Conservation (phyloP, 2,888 invertebrate genomes). For the Papilio elwesi region DNA sequence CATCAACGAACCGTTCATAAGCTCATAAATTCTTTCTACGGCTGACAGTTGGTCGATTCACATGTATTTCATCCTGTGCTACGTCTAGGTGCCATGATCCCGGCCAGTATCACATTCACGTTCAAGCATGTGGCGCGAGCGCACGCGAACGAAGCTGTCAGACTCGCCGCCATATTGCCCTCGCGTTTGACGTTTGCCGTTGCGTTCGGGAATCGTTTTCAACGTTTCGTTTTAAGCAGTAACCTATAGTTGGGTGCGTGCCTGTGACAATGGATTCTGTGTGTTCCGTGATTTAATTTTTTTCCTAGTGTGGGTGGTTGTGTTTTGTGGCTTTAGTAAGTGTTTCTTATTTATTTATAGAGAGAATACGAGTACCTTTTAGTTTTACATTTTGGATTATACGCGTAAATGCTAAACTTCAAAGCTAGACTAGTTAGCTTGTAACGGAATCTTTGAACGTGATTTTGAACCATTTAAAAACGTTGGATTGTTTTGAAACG, state of each 20-base stretch:
- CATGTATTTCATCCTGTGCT: slow-evolving; percentile 67
- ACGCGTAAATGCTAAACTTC: too few relatives aligned
- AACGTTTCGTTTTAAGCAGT: slow-evolving; percentile 35
- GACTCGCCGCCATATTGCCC: slow-evolving; percentile 57
- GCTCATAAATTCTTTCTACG: slow-evolving; percentile 82
- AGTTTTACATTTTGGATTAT: too few relatives aligned
- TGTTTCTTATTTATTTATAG: slow-evolving; percentile 42
- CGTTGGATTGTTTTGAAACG: too few relatives aligned
- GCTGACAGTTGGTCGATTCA: slow-evolving; percentile 74
- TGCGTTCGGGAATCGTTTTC: slow-evolving; percentile 47
- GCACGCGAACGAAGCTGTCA: slow-evolving; percentile 60
- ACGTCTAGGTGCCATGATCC: slow-evolving; percentile 57
- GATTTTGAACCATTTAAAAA: too few relatives aligned
- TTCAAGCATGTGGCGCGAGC: slow-evolving; percentile 68
- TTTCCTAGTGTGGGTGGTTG: slow-evolving; percentile 52
- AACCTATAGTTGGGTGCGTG: slow-evolving; percentile 41
- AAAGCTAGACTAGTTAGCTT: too few relatives aligned
- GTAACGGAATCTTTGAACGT: too few relatives aligned
- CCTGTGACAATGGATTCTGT: slow-evolving; percentile 48
- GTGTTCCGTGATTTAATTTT: slow-evolving; percentile 51
- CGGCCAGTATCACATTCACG: slow-evolving; percentile 60
- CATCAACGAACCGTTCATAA: slow-evolving; percentile 45
- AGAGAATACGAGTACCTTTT: too few relatives aligned
- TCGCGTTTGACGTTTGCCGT: slow-evolving; percentile 54
- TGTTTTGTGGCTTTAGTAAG: slow-evolving; percentile 55